Evolutionary conservation across 2,888 invertebrate genomes (phyloP).

Genomic region (Microplitis deprimator): DNA sequence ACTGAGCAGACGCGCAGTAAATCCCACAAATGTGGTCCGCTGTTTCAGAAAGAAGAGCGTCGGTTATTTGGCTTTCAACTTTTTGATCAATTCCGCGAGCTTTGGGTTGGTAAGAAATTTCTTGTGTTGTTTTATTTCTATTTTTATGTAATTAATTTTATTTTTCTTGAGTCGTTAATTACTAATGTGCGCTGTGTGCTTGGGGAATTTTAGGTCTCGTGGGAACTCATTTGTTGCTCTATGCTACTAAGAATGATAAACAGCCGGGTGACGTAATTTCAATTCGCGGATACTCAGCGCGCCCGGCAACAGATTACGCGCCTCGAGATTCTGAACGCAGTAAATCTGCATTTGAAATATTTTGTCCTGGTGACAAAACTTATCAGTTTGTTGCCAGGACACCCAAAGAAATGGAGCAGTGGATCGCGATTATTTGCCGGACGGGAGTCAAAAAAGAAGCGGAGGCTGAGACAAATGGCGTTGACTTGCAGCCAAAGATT

Average conservation of each 20-base stretch:
- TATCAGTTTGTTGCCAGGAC: constrained; percentile 63
- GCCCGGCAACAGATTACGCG: constrained; percentile 59
- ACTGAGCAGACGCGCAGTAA: constrained; percentile 54
- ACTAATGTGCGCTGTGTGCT: background rate
- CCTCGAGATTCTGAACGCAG: constrained; percentile 59
- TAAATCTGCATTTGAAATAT: constrained; percentile 66
- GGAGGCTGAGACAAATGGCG: constrained; percentile 24
- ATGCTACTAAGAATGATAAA: constrained; percentile 61
- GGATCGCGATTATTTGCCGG: constrained; percentile 60
- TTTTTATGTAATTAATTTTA: constrained; percentile 7
- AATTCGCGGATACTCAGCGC: constrained; percentile 63
- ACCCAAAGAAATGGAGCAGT: constrained; percentile 66
- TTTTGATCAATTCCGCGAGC: constrained; percentile 58
- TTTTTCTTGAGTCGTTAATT: constrained; percentile 8
- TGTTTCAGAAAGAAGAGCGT: constrained; percentile 50
- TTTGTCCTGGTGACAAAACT: constrained; percentile 63
- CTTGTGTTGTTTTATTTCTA: background rate
- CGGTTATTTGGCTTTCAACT: constrained; percentile 52
- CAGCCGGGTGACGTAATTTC: constrained; percentile 59
- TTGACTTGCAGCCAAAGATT: background rate
- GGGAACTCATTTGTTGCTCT: constrained; percentile 63
- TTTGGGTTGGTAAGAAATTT: constrained; percentile 60
- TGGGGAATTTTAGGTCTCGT: constrained; percentile 55
- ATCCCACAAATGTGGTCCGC: constrained; percentile 59
- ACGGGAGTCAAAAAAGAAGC: constrained; percentile 39